Percentiles rank a stretch among this genome's conserved stretches.
phyloP scores from a whole-genome alignment of 2,888 invertebrate species.

The Callosobruchus maculatus region DNA sequence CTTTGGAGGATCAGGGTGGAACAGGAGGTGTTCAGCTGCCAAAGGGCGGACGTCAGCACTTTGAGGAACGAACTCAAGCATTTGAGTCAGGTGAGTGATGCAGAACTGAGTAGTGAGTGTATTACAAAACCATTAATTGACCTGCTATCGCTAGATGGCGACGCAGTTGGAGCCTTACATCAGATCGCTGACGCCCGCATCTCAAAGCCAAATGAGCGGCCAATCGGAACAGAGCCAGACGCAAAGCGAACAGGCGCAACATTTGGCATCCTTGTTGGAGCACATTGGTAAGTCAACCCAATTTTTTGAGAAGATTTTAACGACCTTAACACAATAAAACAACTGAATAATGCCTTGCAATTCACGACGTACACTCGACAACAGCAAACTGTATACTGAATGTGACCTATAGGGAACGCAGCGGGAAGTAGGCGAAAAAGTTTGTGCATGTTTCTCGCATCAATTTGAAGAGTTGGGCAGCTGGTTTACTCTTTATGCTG shows the following conservation, averaged over 20 bases:
- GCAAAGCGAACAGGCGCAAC: conserved; percentile 47
- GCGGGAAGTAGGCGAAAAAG: too few species aligned
- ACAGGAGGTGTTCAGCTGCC: conserved; percentile 57
- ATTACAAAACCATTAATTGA: too few species aligned
- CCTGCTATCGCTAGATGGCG: conserved; percentile 50
- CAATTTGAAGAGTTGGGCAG: too few species aligned
- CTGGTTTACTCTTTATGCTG: too few species aligned
- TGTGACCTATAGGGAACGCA: too few species aligned
- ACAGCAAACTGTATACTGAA: too few species aligned
- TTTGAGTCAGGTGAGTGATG: conserved; percentile 46
- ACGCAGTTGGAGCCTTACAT: conserved; percentile 66
- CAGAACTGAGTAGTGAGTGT: too few species aligned
- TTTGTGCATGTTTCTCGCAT: too few species aligned
- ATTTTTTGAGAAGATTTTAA: conserved; percentile 3
- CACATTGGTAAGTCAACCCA: conserved; percentile 48
- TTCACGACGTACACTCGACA: not conserved
- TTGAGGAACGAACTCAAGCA: conserved; percentile 64
- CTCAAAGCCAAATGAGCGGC: conserved; percentile 38
- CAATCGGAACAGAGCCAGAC: conserved; percentile 29
- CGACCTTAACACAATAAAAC: too few species aligned
- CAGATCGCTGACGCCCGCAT: conserved; percentile 51
- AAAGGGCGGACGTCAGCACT: conserved; percentile 64
- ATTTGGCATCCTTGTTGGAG: conserved; percentile 54
- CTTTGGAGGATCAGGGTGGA: conserved; percentile 66
- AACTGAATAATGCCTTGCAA: not conserved